A percentile compares a stretch with the other conserved stretches of the same genome.
These are phyloP conservation scores for Alethe diademata DNA, from an alignment of 2,113 vertebrate species.

Conservation along the genomic window DNA sequence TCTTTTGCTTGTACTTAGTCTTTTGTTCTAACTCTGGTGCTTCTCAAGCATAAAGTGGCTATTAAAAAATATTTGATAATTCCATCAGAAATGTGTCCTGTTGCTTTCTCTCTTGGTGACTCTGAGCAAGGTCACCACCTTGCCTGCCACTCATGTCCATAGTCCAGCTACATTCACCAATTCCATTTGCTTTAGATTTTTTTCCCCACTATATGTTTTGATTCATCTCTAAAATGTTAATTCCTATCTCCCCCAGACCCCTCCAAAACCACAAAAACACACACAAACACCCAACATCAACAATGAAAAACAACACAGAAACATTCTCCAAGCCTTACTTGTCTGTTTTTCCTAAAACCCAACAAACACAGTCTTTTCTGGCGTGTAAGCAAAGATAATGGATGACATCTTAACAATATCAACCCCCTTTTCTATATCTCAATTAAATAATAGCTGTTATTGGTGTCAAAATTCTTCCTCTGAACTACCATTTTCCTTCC, in stretches of 20 bases:
- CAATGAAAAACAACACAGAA: background rate
- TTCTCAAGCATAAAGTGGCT: background rate
- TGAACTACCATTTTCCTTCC: background rate
- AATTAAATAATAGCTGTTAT: background rate
- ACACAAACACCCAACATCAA: background rate
- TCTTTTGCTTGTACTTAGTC: background rate
- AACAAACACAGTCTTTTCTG: background rate
- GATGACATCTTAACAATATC: background rate
- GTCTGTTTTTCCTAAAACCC: background rate
- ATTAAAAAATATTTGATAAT: background rate
- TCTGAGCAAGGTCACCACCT: background rate
- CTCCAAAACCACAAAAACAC: background rate
- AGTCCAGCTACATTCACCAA: background rate
- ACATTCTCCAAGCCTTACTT: background rate
- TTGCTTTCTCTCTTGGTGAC: background rate
- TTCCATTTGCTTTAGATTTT: background rate
- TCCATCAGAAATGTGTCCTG: background rate
- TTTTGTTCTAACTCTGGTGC: background rate
- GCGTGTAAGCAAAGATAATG: background rate
- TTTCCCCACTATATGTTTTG: background rate
- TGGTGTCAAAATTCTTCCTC: background rate
- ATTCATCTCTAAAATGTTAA: background rate
- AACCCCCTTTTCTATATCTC: background rate
- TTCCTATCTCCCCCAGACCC: fast-evolving
- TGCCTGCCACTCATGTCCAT: background rate